These are phyloP conservation scores for Monochamus alternatus DNA, from an alignment of 2,888 invertebrate species.

Conservation along the genomic window DNA sequence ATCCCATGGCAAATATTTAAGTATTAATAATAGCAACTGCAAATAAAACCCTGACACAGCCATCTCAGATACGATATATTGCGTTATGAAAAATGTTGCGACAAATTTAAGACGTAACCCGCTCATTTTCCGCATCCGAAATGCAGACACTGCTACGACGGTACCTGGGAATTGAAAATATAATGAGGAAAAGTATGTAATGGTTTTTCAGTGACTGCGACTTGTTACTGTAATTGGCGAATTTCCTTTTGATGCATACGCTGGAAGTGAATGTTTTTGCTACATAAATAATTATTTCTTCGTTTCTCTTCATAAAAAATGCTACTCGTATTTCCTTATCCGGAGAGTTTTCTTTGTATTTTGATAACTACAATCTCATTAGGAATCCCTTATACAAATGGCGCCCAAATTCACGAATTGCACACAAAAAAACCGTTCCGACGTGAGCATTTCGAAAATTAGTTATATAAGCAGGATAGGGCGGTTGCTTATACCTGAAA, in stretches of 20 bases:
- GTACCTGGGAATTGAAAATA: conserved; percentile 16
- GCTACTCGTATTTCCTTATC: too few relatives aligned
- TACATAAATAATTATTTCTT: too few relatives aligned
- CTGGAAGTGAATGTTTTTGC: neutral
- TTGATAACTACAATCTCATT: too few relatives aligned
- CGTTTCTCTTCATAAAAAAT: too few relatives aligned
- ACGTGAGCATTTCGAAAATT: neutral
- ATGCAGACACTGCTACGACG: neutral
- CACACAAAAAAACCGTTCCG: too few relatives aligned
- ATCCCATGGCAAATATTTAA: conserved; percentile 24
- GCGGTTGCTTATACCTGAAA: too few relatives aligned
- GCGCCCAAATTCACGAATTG: too few relatives aligned
- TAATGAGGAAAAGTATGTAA: conserved; percentile 16
- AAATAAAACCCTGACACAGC: conserved; percentile 27
- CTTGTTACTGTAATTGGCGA: conserved; percentile 10
- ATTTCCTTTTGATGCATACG: conserved; percentile 14
- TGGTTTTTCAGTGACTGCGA: neutral
- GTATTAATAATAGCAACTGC: conserved; percentile 24
- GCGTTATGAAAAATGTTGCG: conserved; percentile 5
- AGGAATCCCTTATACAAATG: too few relatives aligned
- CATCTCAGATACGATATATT: conserved; percentile 4
- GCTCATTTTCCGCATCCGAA: neutral
- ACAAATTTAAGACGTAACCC: conserved; percentile 4
- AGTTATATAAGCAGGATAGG: too few relatives aligned
- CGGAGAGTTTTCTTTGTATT: too few relatives aligned